These are phyloP conservation scores for Marisa cornuarietis DNA, from an alignment of 1,140 invertebrate genomes.

Conservation along the genomic window DNA sequence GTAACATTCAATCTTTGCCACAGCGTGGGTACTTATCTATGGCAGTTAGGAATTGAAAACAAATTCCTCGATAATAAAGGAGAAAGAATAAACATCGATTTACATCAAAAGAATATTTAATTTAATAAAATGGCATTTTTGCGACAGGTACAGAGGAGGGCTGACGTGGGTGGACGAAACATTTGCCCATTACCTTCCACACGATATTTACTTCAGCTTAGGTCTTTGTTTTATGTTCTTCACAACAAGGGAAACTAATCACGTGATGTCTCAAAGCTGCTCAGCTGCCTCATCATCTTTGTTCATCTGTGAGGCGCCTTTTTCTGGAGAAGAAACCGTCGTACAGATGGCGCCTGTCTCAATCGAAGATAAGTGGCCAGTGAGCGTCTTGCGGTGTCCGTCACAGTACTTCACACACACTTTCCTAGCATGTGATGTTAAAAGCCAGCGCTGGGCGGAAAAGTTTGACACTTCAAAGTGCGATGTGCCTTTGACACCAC, in stretches of 20 bases:
- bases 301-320: neutral
- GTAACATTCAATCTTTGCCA: too few species aligned
- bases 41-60: too few species aligned
- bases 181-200: neutral
- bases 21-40: too few species aligned
- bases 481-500: neutral
- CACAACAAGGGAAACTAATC: neutral
- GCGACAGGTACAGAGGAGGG: neutral
- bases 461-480: neutral
- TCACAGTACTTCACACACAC: neutral
- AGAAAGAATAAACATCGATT: too few species aligned
- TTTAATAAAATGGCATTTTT: too few species aligned
- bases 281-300: neutral
- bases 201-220: neutral
- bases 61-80: too few species aligned
- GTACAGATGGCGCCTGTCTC: neutral
- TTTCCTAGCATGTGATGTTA: conserved; percentile 13
- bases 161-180: conserved; percentile 1
- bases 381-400: neutral
- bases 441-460: neutral
- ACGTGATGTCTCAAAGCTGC: neutral
- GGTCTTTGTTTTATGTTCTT: neutral
- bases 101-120: too few species aligned
- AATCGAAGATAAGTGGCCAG: neutral
- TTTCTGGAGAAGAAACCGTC: neutral